Conservation (phyloP, 2,797 vertebrate species). For the Microhierax caerulescens region DNA sequence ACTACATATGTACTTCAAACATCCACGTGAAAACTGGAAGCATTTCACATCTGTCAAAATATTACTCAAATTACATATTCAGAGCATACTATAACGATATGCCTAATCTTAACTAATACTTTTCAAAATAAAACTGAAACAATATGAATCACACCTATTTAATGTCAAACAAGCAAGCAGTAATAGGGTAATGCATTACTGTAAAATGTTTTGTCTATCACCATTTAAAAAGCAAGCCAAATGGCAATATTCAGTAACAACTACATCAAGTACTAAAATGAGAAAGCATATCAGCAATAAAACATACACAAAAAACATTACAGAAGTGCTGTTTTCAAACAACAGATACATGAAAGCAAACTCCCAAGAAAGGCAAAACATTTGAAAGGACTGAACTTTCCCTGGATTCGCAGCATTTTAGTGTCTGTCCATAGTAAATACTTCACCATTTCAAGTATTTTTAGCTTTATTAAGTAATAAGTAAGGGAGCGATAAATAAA, state of each 20-base stretch:
- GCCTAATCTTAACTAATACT: background rate
- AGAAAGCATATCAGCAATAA: background rate
- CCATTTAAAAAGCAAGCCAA: background rate
- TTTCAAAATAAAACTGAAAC: background rate
- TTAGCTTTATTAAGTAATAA: background rate
- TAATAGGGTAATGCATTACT: background rate
- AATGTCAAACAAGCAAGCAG: background rate
- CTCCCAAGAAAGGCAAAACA: background rate
- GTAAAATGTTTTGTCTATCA: background rate
- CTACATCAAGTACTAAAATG: background rate
- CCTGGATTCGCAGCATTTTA: background rate
- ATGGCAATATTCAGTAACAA: background rate
- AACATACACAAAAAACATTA: background rate
- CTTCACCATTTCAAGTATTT: background rate
- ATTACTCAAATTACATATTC: background rate
- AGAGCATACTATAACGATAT: background rate
- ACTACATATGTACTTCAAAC: background rate
- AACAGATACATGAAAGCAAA: background rate
- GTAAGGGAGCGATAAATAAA: background rate
- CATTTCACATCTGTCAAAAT: background rate
- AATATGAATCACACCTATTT: slow-evolving; percentile 5
- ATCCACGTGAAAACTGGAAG: background rate
- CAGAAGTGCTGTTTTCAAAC: background rate
- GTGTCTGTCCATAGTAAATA: background rate
- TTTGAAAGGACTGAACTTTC: background rate